These are phyloP conservation scores for Promerops cafer DNA, from an alignment of 2,113 vertebrate genomes.

Conservation along the genomic window DNA sequence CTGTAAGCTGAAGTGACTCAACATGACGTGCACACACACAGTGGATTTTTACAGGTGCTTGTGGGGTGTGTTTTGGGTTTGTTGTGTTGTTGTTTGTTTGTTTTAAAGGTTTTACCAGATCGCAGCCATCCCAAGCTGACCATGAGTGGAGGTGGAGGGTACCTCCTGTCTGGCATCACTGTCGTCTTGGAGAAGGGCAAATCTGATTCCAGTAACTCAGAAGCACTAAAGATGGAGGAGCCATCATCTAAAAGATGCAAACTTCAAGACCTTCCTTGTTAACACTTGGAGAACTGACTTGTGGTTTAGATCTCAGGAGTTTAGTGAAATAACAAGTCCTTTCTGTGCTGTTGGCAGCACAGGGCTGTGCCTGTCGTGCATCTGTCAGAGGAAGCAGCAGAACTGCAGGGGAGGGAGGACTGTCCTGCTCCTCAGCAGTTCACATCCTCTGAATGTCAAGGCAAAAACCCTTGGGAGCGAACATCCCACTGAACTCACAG, in stretches of 20 bases:
- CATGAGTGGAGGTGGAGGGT: constrained; percentile 94
- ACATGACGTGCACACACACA: not conserved
- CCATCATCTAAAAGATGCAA: constrained; percentile 86
- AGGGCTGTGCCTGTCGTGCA: not conserved
- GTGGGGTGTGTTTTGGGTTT: not conserved
- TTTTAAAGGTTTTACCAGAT: constrained; percentile 87
- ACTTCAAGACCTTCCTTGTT: constrained; percentile 72
- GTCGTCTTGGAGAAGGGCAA: constrained; percentile 70
- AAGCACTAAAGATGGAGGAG: constrained; percentile 67
- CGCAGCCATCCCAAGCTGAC: constrained; percentile 91
- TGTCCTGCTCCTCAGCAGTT: not conserved
- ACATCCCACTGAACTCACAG: not conserved
- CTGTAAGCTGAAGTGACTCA: not conserved
- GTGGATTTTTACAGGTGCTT: not conserved
- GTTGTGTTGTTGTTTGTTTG: not conserved
- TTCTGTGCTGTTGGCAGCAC: not conserved
- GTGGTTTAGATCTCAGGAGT: constrained; percentile 14
- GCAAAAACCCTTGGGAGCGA: not conserved
- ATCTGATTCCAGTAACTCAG: constrained; percentile 17
- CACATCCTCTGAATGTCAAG: not conserved
- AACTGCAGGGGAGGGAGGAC: not conserved
- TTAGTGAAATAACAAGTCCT: not conserved
- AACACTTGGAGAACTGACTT: not conserved
- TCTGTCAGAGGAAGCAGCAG: not conserved
- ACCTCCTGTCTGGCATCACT: constrained; percentile 88